Evolutionary conservation across 2,113 vertebrate species (phyloP).

Genomic region (Gambusia affinis): DNA sequence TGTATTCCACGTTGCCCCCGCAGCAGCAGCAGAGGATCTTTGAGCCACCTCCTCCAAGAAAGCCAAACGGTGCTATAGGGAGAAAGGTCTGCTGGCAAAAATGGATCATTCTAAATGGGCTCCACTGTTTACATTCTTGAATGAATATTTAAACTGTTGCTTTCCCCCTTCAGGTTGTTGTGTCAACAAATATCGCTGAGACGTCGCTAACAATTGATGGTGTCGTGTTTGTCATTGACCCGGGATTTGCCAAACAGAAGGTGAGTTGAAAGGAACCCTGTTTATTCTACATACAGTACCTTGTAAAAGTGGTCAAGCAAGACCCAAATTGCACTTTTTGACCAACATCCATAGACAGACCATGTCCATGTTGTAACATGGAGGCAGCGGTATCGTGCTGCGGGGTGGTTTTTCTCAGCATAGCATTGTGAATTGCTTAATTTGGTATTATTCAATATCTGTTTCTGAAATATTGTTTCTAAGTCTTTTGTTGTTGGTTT

Average conservation of each 20-base stretch:
- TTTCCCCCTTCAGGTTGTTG: slow-evolving; percentile 87
- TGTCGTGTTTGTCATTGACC: slow-evolving; percentile 98
- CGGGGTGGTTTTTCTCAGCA: not conserved
- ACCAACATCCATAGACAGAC: too few species aligned
- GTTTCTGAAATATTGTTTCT: too few species aligned
- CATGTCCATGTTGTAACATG: too few species aligned
- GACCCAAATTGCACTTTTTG: too few species aligned
- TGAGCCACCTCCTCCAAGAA: slow-evolving; percentile 95
- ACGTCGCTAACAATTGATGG: slow-evolving; percentile 98
- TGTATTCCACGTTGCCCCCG: slow-evolving; percentile 97
- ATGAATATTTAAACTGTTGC: slow-evolving; percentile 2
- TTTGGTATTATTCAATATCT: too few species aligned
- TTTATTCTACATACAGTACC: too few species aligned
- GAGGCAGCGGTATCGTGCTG: not conserved
- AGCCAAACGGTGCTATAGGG: slow-evolving; percentile 95
- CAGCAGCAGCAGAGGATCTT: slow-evolving; percentile 99
- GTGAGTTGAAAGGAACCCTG: slow-evolving; percentile 64
- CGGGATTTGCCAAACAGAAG: slow-evolving; percentile 99
- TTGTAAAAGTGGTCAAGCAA: too few species aligned
- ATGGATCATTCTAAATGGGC: not conserved
- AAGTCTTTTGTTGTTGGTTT: too few species aligned
- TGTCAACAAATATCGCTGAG: slow-evolving; percentile 98
- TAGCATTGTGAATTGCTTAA: not conserved
- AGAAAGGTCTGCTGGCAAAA: slow-evolving; percentile 86
- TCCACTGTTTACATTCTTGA: too few species aligned